Percentiles rank a stretch among this genome's conserved stretches.
phyloP scores from a whole-genome alignment of 1,140 invertebrate genomes.

The Drosophila pachea region DNA sequence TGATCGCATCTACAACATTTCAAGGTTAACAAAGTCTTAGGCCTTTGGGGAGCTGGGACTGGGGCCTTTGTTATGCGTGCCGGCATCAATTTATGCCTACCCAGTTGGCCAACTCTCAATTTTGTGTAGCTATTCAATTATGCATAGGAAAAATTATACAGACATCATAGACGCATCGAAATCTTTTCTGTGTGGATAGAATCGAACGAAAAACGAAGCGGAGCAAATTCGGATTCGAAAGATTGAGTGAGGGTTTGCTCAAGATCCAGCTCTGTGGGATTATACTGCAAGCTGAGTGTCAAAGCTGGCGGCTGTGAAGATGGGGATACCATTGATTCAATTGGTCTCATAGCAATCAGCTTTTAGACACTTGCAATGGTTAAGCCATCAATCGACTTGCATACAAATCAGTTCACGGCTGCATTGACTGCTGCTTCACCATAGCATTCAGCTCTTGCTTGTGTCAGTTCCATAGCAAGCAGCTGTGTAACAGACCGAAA shows the following conservation, averaged over 20 bases:
- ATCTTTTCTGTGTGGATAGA: background rate
- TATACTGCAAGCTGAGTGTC: no score
- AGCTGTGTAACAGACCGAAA: background rate
- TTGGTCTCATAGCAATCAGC: background rate
- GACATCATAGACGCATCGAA: background rate
- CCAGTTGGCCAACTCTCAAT: constrained; percentile 24
- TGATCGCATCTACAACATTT: constrained; percentile 73
- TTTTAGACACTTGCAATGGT: background rate
- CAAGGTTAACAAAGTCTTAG: constrained; percentile 66
- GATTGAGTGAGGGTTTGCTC: no score
- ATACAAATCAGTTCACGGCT: no score
- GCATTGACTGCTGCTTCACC: background rate
- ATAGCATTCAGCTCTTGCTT: background rate
- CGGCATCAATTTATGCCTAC: constrained; percentile 21
- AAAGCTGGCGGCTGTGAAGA: no score
- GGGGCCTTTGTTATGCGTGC: constrained; percentile 22
- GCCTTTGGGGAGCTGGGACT: constrained; percentile 19
- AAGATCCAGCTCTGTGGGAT: no score
- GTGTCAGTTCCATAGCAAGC: background rate
- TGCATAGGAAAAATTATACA: constrained; percentile 19
- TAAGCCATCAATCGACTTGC: no score
- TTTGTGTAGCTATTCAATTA: constrained; percentile 29
- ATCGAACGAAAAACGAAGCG: background rate
- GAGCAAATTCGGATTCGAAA: background rate
- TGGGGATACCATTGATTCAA: no score